Base-by-base conservation (phyloP, 2,797 vertebrate genomes). In the Champsocephalus gunnari region DNA sequence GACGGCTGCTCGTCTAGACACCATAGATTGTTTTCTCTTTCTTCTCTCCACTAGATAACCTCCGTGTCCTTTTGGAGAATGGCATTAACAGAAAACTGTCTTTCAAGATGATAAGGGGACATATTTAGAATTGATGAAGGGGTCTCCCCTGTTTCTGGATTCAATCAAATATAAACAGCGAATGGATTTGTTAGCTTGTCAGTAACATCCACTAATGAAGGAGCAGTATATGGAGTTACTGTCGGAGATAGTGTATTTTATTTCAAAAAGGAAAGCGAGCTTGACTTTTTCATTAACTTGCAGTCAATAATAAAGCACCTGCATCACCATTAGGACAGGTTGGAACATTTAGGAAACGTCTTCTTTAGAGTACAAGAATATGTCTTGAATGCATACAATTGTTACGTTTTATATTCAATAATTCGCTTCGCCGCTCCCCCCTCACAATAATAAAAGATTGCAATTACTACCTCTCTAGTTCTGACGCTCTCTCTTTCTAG, bases 61-160 rank as follows among this genome's bases (percentile, higher is more conserved):
- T 56, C 13, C 8, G 59, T 19, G 24, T 75, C 28, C 17, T 65
- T 44, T 71, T 24, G 17, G 11, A 68, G 45, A 43, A 6, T 1
- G 56, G 24, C 44, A 66, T 45, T 24, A 38, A 73, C 41, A 57
- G 2, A 45, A 34, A 16, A 1, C 21, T 62, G 6, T 48, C 4
- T 38, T 13, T 77, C 64, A 3, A 62, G 70, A 66, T 59, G 21
- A 75, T 81, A 76, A 2, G 7, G 63, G 71, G 59, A 78, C 65
- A 55, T 16, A 0, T 16, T 34, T 81, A 82, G 64, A 85, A 93
- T 88, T 91, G 91, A 94, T 93, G 88, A 80, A 87, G 69, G 51
- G 38, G 82, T 21, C 3, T 68, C 77, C 14, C 28, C 51, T 55
- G 85, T 84, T 89, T 87, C 73, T 77, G 57, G 87, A 91, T 90